Evolutionary conservation across 2,113 vertebrate genomes (phyloP), one percentile per base, ranked within the genome.

Genomic region (Eclectus roratus): DNA sequence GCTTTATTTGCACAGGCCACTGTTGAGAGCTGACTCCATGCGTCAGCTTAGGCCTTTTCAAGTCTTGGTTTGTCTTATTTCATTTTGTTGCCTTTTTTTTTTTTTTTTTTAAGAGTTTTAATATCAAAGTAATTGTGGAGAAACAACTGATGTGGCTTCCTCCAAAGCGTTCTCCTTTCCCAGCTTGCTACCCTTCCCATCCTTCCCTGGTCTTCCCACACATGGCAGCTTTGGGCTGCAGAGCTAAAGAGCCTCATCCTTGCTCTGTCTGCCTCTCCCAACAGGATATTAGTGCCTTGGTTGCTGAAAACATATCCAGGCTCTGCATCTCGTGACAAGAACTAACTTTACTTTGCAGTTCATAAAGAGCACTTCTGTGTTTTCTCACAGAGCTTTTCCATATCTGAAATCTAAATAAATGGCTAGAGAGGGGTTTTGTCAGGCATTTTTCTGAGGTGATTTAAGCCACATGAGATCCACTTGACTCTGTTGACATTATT

Each of bases 291-390:
- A 89, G 76, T 92, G 81, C 56, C 52, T 79, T 0, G 0, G 33
- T 80, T 70, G 31, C 86, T 70, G 44, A 76, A 94, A 94, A 63
- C 31, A 6, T 63, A 70, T 60, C 80, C 86, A 79, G 31, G 13
- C 86, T 91, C 58, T 53, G 63, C 25, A 82, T 89, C 93, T 92
- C 2, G 1, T 94, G 90, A 95, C 73, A 49, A 90, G 77, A 85
- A 2, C 69, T 46, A 65, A 66, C 85, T 87, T 87, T 49, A 44
- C 78, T 79, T 84, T 69, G 33, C 65, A 3, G 11, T 81, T 82
- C 72, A 82, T 82, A 64, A 95, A 91, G 91, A 79, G 60, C 78
- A 41, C 77, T 80, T 84, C 88, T 95, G 80, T 95, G 73, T 89
- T 95, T 86, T 64, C 85, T 86, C 61, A 28, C 49, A 87, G 80